These are phyloP conservation scores for Vulpes ferrilata DNA, from an alignment of 2,113 vertebrate genomes.

Conservation along the genomic window DNA sequence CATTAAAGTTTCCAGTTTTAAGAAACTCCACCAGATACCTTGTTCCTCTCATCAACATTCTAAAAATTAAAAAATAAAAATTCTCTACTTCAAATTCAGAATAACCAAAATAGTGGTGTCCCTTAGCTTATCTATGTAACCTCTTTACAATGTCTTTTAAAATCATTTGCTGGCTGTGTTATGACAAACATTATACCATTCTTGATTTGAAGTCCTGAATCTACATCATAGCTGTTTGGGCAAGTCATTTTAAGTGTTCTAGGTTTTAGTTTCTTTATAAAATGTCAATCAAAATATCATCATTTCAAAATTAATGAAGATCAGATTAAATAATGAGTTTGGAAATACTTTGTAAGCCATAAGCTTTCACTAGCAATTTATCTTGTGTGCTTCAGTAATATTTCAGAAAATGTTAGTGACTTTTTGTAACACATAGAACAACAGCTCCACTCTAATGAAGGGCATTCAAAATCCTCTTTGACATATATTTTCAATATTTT, in stretches of 20 bases:
- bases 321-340: constrained; percentile 14
- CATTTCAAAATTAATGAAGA: not conserved
- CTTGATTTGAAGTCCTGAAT: not conserved
- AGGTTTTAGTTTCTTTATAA: not conserved
- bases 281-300: not conserved
- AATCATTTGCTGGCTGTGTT: not conserved
- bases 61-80: not conserved
- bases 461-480: not conserved
- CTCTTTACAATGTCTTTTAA: not conserved
- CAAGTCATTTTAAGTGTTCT: not conserved
- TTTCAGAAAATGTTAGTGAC: not conserved
- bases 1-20: not conserved
- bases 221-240: not conserved
- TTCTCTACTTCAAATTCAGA: not conserved
- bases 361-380: constrained; percentile 8
- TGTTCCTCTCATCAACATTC: not conserved
- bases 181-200: not conserved
- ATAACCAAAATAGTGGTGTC: not conserved
- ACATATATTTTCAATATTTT: constrained; percentile 26
- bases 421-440: not conserved
- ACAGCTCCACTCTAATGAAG: not conserved
- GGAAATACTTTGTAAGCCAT: not conserved
- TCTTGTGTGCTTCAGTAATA: not conserved
- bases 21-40: not conserved
- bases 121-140: not conserved